A percentile compares a stretch with the other conserved stretches of the same genome.
Conservation (phyloP, 2,888 invertebrate genomes). For the Bimastos eiseni region DNA sequence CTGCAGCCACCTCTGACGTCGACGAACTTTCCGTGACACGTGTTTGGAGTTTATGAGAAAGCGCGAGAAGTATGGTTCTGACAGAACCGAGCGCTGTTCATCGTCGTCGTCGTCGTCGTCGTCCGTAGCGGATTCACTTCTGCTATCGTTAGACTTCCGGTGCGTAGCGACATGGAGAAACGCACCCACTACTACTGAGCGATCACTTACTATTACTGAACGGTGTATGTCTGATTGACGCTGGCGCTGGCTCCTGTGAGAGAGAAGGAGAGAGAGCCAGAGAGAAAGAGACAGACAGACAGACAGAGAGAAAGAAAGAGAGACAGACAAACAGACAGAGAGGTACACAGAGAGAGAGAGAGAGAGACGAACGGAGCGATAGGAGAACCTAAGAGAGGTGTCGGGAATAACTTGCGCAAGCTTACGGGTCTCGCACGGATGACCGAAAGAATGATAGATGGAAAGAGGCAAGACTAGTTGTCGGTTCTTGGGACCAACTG, state of each 20-base stretch:
- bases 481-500: constrained; percentile 2
- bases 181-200: neutral
- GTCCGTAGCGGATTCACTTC: neutral
- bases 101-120: neutral
- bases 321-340: neutral
- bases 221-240: neutral
- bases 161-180: neutral
- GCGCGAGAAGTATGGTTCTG: neutral
- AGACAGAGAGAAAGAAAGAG: neutral
- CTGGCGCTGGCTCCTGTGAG: neutral
- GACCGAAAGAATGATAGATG: neutral
- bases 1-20: neutral
- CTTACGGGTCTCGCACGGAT: neutral
- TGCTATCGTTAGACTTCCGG: neutral
- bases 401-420: neutral
- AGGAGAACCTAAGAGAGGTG: too few relatives aligned
- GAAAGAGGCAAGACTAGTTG: neutral
- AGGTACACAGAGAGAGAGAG: too few relatives aligned
- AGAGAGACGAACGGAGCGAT: neutral
- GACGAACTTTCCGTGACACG: neutral
- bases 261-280: neutral
- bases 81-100: neutral
- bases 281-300: neutral
- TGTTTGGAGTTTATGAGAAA: neutral
- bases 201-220: neutral